Percentiles rank a stretch among this genome's conserved stretches.
Evolutionary conservation across 2,113 vertebrate genomes (phyloP).

Genomic region (Eurypyga helias): DNA sequence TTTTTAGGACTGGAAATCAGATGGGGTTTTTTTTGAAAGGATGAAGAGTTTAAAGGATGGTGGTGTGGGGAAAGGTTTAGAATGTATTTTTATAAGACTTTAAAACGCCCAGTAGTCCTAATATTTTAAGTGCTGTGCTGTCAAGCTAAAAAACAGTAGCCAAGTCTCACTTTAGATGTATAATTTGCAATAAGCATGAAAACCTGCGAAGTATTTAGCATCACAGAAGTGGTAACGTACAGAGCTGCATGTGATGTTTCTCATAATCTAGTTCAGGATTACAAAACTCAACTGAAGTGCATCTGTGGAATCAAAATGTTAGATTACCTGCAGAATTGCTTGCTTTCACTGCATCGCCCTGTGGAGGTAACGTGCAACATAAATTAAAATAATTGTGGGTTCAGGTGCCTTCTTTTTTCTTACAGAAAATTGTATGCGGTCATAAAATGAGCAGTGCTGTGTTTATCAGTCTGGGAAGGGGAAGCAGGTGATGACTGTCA

Average conservation of each 20-base stretch:
- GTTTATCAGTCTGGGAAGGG: neutral
- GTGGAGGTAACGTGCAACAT: neutral
- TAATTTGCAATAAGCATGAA: neutral
- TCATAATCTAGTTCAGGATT: neutral
- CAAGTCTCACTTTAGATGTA: neutral
- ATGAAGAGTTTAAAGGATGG: neutral
- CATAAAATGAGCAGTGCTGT: neutral
- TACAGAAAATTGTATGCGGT: neutral
- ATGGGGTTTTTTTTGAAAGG: neutral
- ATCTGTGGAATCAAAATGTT: neutral
- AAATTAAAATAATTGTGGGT: neutral
- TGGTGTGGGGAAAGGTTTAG: neutral
- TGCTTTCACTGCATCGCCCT: neutral
- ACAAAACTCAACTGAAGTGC: neutral
- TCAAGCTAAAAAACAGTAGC: neutral
- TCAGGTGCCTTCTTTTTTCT: conserved; percentile 1
- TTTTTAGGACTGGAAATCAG: neutral
- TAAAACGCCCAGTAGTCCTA: neutral
- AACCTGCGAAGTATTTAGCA: neutral
- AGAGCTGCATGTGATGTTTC: neutral
- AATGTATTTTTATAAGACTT: neutral
- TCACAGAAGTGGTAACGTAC: neutral
- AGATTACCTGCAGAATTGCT: neutral
- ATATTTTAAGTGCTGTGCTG: neutral
- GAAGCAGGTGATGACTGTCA: neutral